Base-by-base conservation (phyloP, 1,140 invertebrate genomes). In the Acromyrmex echinatior region DNA sequence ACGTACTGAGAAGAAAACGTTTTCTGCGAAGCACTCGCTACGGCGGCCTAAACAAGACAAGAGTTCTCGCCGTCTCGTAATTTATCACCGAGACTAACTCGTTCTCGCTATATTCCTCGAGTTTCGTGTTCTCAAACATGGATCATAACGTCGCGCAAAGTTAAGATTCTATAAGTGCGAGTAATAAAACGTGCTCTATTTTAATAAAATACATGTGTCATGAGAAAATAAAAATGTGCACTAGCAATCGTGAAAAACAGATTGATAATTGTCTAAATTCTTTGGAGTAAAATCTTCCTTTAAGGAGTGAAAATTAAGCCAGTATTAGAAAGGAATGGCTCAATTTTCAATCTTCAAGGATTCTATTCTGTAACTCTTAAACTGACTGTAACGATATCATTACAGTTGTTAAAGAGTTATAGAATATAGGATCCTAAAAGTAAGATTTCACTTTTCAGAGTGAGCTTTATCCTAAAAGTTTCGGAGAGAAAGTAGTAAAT, bases 1-100 rank as follows among this genome's bases (percentile, higher is more conserved):
- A 79, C 76, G 82, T 79, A 35, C 45, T 68, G 21, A 25, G 78
- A 76, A 76, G 35, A 74, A 74, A 73, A 70, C 31, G 28, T 62
- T 49, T 77, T 60, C 31, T 31, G 35, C 18, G 25, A 79, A 79
- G 49, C 65, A 39, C 74, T 31, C 74, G 82, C 49, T 77, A 78
- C 62, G 74, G 21, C 82, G 74, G 74, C 76, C 82, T 79, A 86
- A 86, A 86, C 82, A 51, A 86, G 82, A 76, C 60, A 70, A 70
- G 82, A 70, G 58, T 66, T 78, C 62, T 28, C 62, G 62, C 49
- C 74, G 49, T 86, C 51, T 79, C 49, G 71, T 86, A 86, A 86
- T 86, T 86, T 86, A 86, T 86, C 74, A 63, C 74, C 51, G 49
- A n/a, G 65, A 66, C 73, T 45, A 77, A 76, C 62, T 78, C 82